Evolutionary conservation across 2,888 invertebrate species (phyloP).

Genomic region (Ormia ochracea): DNA sequence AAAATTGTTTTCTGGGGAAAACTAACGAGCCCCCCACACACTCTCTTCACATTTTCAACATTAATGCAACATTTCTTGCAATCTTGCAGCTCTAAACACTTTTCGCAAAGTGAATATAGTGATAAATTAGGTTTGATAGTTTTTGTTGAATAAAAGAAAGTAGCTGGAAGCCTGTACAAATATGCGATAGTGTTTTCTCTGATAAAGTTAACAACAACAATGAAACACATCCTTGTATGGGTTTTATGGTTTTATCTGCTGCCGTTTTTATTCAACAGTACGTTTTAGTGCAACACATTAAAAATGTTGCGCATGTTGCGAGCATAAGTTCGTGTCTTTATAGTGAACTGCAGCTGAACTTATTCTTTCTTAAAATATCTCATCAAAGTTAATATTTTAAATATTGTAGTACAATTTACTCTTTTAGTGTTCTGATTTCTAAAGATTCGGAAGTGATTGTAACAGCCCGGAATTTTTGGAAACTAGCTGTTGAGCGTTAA

Average conservation of each 20-base stretch:
- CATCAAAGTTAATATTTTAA: not conserved
- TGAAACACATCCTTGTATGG: conserved; percentile 13
- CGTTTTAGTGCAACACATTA: conserved; percentile 21
- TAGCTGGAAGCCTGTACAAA: conserved; percentile 2
- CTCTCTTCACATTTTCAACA: not conserved
- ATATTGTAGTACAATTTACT: not conserved
- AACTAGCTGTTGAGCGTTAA: not conserved
- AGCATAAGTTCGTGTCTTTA: conserved; percentile 24
- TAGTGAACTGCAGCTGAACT: not conserved
- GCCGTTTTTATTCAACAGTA: not conserved
- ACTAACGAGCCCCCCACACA: conserved; percentile 23
- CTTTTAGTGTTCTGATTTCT: not conserved
- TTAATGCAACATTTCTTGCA: not conserved
- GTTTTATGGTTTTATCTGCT: conserved; percentile 27
- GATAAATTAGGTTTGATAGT: conserved; percentile 59
- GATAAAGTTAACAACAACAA: not conserved
- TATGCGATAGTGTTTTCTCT: not conserved
- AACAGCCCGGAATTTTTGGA: conserved; percentile 1
- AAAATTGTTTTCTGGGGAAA: conserved; percentile 29
- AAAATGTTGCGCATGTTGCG: conserved; percentile 7
- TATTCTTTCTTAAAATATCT: not conserved
- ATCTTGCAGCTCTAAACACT: conserved; percentile 16
- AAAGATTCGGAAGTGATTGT: not conserved
- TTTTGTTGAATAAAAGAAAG: conserved; percentile 29
- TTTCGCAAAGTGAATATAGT: conserved; percentile 40